phyloP scores from a whole-genome alignment of 1,140 invertebrate species.

The Drosophila ogumai region DNA sequence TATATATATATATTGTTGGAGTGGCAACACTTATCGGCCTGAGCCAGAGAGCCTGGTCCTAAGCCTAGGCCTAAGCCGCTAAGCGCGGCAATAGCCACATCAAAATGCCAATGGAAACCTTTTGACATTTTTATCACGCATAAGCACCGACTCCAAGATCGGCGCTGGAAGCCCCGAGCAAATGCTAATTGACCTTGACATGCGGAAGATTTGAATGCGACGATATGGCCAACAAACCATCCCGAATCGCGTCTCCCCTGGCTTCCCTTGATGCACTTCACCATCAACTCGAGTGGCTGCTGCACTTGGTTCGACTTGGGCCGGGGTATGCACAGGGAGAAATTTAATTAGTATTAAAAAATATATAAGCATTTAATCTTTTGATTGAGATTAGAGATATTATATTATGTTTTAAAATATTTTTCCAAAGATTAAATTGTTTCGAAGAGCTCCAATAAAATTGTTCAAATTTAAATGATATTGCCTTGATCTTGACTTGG shows the following conservation, averaged over 20 bases:
- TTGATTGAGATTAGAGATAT: too few species aligned
- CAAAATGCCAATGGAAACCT: conserved; percentile 80
- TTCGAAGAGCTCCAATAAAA: background rate
- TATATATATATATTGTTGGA: conserved; percentile 31
- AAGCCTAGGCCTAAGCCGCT: conserved; percentile 40
- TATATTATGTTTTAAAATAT: too few species aligned
- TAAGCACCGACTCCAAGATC: conserved; percentile 24
- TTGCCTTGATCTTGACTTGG: background rate
- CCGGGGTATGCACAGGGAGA: background rate
- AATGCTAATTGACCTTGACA: conserved; percentile 83
- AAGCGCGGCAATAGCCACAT: conserved; percentile 72
- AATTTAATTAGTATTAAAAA: background rate
- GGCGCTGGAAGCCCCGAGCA: conserved; percentile 17
- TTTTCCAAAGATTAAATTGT: background rate
- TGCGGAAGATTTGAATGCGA: conserved; percentile 78
- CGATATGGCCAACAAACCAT: conserved; percentile 20
- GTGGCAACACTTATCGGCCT: conserved; percentile 74
- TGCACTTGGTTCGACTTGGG: conserved; percentile 32
- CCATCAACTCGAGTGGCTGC: conserved; percentile 52
- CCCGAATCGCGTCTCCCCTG: conserved; percentile 6
- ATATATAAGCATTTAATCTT: too few species aligned
- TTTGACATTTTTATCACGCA: conserved; percentile 83
- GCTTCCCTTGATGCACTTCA: conserved; percentile 57
- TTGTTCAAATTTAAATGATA: too few species aligned
- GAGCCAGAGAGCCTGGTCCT: conserved; percentile 30